A percentile compares a stretch with the other conserved stretches of the same genome.
These are phyloP conservation scores for Cichlasoma orientale DNA, from an alignment of 2,797 vertebrate species.

Conservation along the genomic window DNA sequence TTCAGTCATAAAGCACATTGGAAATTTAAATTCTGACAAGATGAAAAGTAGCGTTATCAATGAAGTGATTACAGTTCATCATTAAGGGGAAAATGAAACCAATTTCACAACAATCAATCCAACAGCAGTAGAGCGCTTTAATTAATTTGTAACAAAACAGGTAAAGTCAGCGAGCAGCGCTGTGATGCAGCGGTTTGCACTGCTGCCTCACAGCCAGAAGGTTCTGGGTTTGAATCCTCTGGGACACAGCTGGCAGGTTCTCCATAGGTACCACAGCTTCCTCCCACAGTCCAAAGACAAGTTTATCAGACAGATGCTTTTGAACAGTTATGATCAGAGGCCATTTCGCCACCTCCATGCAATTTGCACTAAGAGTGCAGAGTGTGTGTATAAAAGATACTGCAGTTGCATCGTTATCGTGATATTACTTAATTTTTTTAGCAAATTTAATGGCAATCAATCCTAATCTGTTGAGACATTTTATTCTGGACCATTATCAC, in stretches of 20 bases:
- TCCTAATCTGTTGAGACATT: neutral
- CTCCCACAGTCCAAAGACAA: neutral
- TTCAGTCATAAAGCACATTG: neutral
- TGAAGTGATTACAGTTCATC: neutral
- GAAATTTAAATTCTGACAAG: conserved; percentile 2
- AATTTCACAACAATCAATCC: neutral
- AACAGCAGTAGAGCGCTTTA: neutral
- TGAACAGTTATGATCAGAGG: neutral
- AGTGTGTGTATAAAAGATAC: too few relatives aligned
- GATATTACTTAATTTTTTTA: too few relatives aligned
- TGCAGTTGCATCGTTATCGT: too few relatives aligned
- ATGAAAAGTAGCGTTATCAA: neutral
- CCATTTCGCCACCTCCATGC: neutral
- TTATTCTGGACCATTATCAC: neutral
- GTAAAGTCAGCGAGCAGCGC: neutral
- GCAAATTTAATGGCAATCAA: neutral
- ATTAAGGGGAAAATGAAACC: neutral
- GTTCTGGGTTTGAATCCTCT: neutral
- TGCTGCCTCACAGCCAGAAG: neutral
- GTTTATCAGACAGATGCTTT: too few relatives aligned
- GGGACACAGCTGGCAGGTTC: neutral
- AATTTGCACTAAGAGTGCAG: neutral
- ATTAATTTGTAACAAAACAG: neutral
- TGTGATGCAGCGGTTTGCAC: neutral
- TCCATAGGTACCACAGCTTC: neutral